Evolutionary conservation across 2,113 vertebrate species (phyloP), one percentile per base, ranked within the genome.

Genomic region (Heterotis niloticus): DNA sequence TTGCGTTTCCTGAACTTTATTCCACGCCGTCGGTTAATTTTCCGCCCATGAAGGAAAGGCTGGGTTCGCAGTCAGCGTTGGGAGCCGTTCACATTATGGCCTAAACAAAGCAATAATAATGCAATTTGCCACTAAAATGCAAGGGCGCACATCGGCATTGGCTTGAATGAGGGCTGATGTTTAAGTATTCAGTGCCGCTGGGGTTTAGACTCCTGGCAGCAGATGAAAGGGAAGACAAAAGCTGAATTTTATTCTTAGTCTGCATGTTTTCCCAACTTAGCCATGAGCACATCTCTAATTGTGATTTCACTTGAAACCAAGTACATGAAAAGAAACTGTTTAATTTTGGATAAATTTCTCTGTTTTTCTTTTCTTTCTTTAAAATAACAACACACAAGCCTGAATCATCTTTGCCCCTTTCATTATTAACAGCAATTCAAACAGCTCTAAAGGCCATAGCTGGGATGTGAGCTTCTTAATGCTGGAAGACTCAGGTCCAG

Each of bases 401-500:
- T 72, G 57, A 72, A 24, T 29, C 57, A 44, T 23, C 52, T 57
- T 80, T 62, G 16, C 75, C 60, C 71, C 51, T 44, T 67, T 18
- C 20, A 67, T 75, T 59, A 80, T 80, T 75, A 75, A 80, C 51
- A 75, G 26, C 13, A 28, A 65, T 64, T 72, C 60, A 80, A 75
- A 80, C 4, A 10, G 62, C 51, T 62, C 78, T 67, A 59, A 79
- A 67, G 78, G 71, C 62, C 64, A 66, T 26, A 75, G 29, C 66
- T 80, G 66, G 51, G 34, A 66, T 78, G 44, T 66, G 71, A 64
- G 44, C 68, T 66, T 12, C 28, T 80, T 80, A 75, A 51, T 72
- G 23, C 70, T 56, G 34, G 70, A 59, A 66, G 10, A 64, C 34
- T 72, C 54, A 79, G 34, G 54, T 60, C 20, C 28, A 78, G 20